These are phyloP conservation scores for Oreochromis spilurus DNA, from an alignment of 2,113 vertebrate species.

Conservation along the genomic window DNA sequence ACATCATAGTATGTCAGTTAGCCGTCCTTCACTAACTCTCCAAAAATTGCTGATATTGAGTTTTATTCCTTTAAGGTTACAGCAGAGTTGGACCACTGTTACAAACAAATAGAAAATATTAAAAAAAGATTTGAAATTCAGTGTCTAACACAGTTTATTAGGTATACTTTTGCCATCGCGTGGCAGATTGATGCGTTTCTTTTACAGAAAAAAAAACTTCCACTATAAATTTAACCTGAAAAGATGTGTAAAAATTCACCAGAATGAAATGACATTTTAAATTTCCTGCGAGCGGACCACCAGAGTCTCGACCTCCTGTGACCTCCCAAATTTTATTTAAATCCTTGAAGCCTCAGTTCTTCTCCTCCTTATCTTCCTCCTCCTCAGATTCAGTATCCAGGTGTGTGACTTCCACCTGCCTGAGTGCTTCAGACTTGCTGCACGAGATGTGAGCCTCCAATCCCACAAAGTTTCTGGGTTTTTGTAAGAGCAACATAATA, in stretches of 20 bases:
- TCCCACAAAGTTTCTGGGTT: neutral
- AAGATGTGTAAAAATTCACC: neutral
- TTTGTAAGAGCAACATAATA: rapidly evolving
- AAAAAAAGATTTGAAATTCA: rapidly evolving
- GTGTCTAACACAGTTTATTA: neutral
- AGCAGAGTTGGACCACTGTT: neutral
- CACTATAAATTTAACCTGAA: neutral
- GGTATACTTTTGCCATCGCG: neutral
- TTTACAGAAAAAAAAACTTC: neutral
- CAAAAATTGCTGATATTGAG: neutral
- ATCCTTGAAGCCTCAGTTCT: rapidly evolving
- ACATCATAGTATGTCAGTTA: rapidly evolving
- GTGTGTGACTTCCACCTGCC: neutral
- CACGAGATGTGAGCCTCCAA: neutral
- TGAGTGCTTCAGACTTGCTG: neutral
- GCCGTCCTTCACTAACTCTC: neutral
- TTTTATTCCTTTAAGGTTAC: neutral
- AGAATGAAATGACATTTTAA: neutral
- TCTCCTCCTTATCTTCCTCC: neutral
- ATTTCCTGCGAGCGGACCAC: neutral
- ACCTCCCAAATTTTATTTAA: neutral
- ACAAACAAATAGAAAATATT: neutral
- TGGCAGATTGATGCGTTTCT: neutral
- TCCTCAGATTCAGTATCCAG: neutral
- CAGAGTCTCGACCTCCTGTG: neutral